Percentiles rank a stretch among this genome's conserved stretches.
Conservation (phyloP, 2,113 vertebrate species). For the Salvelinus namaycush region DNA sequence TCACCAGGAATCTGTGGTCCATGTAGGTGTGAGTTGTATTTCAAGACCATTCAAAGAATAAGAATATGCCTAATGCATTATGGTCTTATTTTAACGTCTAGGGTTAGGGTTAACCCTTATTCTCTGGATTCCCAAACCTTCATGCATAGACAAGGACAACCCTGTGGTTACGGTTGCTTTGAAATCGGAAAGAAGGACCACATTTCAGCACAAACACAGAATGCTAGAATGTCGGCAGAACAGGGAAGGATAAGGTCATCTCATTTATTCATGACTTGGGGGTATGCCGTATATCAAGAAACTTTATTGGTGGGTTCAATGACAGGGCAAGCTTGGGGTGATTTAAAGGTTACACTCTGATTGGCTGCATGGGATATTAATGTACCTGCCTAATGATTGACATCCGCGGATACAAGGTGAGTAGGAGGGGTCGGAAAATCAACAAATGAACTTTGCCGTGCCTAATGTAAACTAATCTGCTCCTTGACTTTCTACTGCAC, state of each 20-base stretch:
- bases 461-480: constrained; percentile 3
- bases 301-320: constrained; percentile 51
- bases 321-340: constrained; percentile 33
- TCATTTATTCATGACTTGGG: constrained; percentile 42
- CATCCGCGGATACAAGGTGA: constrained; percentile 52
- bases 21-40: too few species aligned
- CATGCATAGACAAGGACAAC: too few species aligned
- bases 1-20: too few species aligned
- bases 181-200: not conserved
- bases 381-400: constrained; percentile 39
- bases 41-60: too few species aligned
- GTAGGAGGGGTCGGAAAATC: constrained; percentile 41
- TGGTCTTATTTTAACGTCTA: too few species aligned
- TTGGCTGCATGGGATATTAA: constrained; percentile 45
- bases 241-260: constrained; percentile 24
- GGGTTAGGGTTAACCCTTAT: too few species aligned
- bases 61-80: too few species aligned
- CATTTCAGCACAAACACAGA: not conserved
- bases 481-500: constrained; percentile 29
- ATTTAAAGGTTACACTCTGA: constrained; percentile 42
- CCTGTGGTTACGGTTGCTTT: not conserved
- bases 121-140: too few species aligned
- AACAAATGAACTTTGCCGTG: constrained; percentile 46
- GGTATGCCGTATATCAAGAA: not conserved
- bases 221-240: not conserved